Conservation (phyloP, 2,888 invertebrate species). For the Prosapia bicincta region DNA sequence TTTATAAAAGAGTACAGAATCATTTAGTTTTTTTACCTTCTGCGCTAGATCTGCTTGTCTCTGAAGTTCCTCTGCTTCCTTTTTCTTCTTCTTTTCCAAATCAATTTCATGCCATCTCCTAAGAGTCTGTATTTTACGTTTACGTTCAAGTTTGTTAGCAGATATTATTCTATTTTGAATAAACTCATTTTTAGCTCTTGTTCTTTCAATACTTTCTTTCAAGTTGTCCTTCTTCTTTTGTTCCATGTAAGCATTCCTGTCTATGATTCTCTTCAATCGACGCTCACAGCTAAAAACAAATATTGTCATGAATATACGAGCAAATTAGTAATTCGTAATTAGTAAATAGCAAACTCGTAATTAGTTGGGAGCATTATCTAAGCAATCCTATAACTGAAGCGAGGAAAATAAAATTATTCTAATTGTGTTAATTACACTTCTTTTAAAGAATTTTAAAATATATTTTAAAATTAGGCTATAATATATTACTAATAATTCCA, state of each 20-base stretch:
- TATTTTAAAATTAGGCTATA: too few species aligned
- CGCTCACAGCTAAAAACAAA: conserved; percentile 11
- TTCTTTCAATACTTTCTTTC: conserved; percentile 1
- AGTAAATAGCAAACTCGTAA: too few species aligned
- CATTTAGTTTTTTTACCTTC: too few species aligned
- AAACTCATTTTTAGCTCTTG: conserved; percentile 7
- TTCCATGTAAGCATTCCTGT: conserved; percentile 1
- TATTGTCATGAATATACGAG: too few species aligned
- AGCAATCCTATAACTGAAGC: too few species aligned
- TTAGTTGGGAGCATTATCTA: too few species aligned
- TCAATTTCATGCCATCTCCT: conserved; percentile 5
- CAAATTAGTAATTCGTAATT: too few species aligned
- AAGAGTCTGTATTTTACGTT: conserved; percentile 16
- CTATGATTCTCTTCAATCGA: conserved; percentile 13
- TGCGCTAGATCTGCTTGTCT: conserved; percentile 5
- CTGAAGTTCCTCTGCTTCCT: not conserved
- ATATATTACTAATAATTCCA: too few species aligned
- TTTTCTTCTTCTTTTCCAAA: conserved; percentile 11
- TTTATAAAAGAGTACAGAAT: too few species aligned
- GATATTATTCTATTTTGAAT: conserved; percentile 12
- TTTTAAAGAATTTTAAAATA: too few species aligned
- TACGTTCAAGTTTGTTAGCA: conserved; percentile 11
- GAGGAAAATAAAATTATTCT: too few species aligned
- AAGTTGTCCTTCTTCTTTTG: not conserved
- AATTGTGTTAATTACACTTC: too few species aligned